These are phyloP conservation scores for Drosophila nigricruria DNA, from an alignment of 2,888 invertebrate genomes.

Conservation along the genomic window DNA sequence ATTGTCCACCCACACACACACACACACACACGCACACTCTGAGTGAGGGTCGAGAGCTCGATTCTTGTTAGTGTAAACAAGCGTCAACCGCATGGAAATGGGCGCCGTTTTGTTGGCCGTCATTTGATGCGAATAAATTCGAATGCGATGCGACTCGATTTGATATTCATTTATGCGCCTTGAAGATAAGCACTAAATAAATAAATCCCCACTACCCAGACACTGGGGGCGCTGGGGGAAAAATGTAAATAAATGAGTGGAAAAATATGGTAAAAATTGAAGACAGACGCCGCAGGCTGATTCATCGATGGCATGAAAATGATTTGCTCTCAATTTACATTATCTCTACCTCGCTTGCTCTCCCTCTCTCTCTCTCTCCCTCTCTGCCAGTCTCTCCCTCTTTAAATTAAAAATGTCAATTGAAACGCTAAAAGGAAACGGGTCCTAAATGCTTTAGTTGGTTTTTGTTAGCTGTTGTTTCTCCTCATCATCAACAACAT, in stretches of 20 bases:
- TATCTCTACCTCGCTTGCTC: neutral
- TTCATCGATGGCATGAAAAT: conserved; percentile 50
- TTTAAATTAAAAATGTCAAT: conserved; percentile 75
- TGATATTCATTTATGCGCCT: conserved; percentile 78
- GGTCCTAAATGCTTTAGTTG: conserved; percentile 27
- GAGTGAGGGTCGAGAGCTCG: conserved; percentile 31
- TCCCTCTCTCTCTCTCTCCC: neutral
- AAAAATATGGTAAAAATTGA: conserved; percentile 68
- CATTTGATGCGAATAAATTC: conserved; percentile 69
- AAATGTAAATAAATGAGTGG: conserved; percentile 78
- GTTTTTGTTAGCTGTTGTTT: conserved; percentile 3
- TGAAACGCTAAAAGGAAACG: conserved; percentile 49
- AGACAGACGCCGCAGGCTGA: conserved; percentile 43
- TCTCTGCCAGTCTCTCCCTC: neutral
- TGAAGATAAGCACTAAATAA: conserved; percentile 80
- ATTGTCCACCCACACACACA: conserved; percentile 14
- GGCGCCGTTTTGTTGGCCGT: conserved; percentile 47
- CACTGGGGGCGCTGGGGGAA: conserved; percentile 17
- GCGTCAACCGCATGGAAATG: conserved; percentile 68
- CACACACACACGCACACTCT: conserved; percentile 8
- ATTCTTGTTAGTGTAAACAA: conserved; percentile 56
- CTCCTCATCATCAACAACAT: neutral
- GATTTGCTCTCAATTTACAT: conserved; percentile 20
- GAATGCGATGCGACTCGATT: conserved; percentile 64
- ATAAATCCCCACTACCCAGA: conserved; percentile 53